Evolutionary conservation across 2,113 vertebrate species (phyloP).

Genomic region (Stegastes partitus): DNA sequence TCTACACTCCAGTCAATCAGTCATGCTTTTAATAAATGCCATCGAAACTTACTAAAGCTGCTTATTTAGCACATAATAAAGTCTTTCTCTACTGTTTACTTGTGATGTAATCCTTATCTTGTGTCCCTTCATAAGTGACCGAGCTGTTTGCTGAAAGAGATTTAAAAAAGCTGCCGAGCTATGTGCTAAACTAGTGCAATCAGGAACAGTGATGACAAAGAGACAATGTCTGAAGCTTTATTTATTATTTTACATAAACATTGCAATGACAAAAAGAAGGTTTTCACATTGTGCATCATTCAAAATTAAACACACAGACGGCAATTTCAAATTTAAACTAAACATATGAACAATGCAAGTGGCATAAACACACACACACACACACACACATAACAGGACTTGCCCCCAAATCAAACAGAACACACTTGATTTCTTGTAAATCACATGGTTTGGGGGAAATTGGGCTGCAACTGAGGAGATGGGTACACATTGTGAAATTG

Average conservation of each 20-base stretch:
- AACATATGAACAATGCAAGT: no score
- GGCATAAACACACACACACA: no score
- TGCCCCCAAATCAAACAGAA: neutral
- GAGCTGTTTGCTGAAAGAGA: neutral
- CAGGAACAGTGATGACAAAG: neutral
- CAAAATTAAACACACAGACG: no score
- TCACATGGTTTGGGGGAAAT: slow-evolving; percentile 78
- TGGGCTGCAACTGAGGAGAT: slow-evolving; percentile 44
- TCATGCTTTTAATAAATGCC: neutral
- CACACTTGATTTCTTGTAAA: slow-evolving; percentile 72
- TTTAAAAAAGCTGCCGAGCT: no score
- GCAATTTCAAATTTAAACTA: no score
- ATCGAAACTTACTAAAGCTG: neutral
- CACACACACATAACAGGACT: no score
- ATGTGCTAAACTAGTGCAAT: no score
- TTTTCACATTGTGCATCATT: neutral
- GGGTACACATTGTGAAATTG: slow-evolving; percentile 64
- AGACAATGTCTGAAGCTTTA: slow-evolving; percentile 33
- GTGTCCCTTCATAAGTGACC: neutral
- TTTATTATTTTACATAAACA: slow-evolving; percentile 23
- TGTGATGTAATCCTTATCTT: neutral
- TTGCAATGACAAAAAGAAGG: neutral
- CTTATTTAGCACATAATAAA: neutral
- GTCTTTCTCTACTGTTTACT: neutral
- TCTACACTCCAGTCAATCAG: slow-evolving; percentile 1